phyloP scores from a whole-genome alignment of 2,888 invertebrate genomes.

The Drosophila yooni region DNA sequence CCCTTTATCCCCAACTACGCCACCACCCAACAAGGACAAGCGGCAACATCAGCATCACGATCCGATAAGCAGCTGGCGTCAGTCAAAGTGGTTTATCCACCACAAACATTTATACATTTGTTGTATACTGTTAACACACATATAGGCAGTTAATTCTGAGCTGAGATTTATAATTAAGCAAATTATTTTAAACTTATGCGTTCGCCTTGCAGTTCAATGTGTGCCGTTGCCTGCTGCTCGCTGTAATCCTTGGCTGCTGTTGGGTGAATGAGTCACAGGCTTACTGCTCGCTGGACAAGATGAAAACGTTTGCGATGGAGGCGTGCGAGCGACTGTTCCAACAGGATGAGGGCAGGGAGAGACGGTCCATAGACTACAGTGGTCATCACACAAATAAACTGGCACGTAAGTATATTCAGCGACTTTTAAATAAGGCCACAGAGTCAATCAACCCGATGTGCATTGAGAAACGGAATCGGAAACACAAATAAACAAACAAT shows the following conservation, averaged over 20 bases:
- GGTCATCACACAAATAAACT: constrained; percentile 62
- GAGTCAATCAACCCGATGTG: constrained; percentile 78
- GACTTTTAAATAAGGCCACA: constrained; percentile 71
- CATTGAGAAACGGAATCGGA: constrained; percentile 53
- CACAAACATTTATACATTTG: constrained; percentile 22
- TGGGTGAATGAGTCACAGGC: constrained; percentile 52
- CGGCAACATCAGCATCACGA: constrained; percentile 58
- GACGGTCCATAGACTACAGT: constrained; percentile 71
- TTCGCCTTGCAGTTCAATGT: constrained; percentile 57
- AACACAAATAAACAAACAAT: constrained; percentile 34
- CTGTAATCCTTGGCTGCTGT: constrained; percentile 45
- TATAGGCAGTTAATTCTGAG: constrained; percentile 48
- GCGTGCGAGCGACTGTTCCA: constrained; percentile 82
- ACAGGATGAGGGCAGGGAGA: constrained; percentile 76
- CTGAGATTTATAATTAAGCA: constrained; percentile 41
- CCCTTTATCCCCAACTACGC: constrained; percentile 22
- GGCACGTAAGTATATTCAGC: constrained; percentile 73
- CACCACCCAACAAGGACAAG: constrained; percentile 34
- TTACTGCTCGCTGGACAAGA: constrained; percentile 81
- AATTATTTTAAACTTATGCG: constrained; percentile 17
- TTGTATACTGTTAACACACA: constrained; percentile 54
- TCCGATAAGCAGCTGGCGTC: constrained; percentile 49
- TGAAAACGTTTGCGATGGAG: constrained; percentile 82
- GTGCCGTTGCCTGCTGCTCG: constrained; percentile 55
- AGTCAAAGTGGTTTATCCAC: constrained; percentile 57